Base-by-base conservation (phyloP, 2,888 invertebrate species). In the Cheilosia pagana region DNA sequence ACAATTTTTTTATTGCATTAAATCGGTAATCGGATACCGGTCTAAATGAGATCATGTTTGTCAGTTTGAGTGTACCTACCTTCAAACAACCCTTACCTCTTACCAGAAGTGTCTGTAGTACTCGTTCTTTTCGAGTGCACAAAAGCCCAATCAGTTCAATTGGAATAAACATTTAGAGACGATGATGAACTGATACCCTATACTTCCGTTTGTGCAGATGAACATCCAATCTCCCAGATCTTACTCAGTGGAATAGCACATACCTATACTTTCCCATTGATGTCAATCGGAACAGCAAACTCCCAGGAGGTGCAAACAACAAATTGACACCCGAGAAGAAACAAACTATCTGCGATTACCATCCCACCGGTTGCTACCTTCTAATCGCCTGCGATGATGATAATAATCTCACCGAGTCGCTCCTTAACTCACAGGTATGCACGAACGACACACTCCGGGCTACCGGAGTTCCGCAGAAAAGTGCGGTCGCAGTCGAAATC, bases 401-500 rank as follows among this genome's bases (percentile, higher is more conserved):
- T 79, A 65, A 70, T 79, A 45, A 83, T 79, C 83, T 70, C 39
- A 50, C 35, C 21, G 72, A 67, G 74, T 83, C 74, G 59, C 68
- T 65, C 83, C 83, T 83, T 70, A 63, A 57, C 45, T 16, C 43
- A 68, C 21, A 60, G 31, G 41, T 23, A 43, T 53, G 41, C 19
- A 55, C 48, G 50, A 10, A 23, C 39, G 5, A 16, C 19, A n/a
- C 8, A 45, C 23, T 4, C 39, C 1, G 16, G 19, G 74, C 83
- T 83, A 83, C 83, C 74, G 74, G 71, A 63, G 63, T 83, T 83
- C 74, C 74, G 74, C 78, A 62, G 68, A 83, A 81, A 81, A 70
- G 74, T 72, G 45, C 41, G 41, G n/a, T 57, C 70, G 35, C 53
- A 67, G 23, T 28, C 35, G n/a, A 43, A 31, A 53, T 16, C 62